These are phyloP conservation scores for Zaprionus bogoriensis DNA, from an alignment of 2,888 invertebrate species.

Conservation along the genomic window DNA sequence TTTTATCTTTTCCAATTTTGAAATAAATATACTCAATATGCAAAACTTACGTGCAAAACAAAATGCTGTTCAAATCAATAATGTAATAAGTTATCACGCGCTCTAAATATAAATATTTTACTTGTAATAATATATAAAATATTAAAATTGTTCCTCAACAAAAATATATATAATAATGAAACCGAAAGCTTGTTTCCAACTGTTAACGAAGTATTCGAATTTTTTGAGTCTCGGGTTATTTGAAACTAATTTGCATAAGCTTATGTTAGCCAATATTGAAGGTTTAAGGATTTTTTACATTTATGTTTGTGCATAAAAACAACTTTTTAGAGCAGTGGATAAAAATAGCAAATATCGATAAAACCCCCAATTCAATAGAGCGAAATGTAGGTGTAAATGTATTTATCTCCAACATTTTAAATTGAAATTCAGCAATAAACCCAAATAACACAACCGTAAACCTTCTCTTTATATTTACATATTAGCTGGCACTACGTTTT, in stretches of 20 bases:
- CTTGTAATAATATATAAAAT: conserved; percentile 1
- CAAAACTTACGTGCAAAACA: conserved; percentile 33
- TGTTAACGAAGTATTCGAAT: background rate
- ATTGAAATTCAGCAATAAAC: background rate
- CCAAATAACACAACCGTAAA: background rate
- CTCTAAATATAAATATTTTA: conserved; percentile 18
- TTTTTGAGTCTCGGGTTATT: background rate
- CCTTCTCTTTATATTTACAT: too few relatives aligned
- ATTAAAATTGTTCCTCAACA: conserved; percentile 1
- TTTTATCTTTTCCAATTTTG: conserved; percentile 1
- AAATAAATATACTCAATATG: conserved; percentile 34
- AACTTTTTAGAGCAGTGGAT: too few relatives aligned
- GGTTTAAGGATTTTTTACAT: background rate
- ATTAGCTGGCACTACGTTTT: background rate
- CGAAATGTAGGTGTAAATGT: background rate
- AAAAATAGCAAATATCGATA: too few relatives aligned
- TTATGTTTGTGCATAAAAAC: too few relatives aligned
- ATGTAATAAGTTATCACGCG: conserved; percentile 42
- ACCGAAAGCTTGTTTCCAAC: background rate
- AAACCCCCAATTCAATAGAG: too few relatives aligned
- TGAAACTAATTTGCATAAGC: background rate
- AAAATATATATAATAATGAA: background rate
- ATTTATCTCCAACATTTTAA: background rate
- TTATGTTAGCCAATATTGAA: background rate
- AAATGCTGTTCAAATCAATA: conserved; percentile 21